Conservation (phyloP, 1,140 invertebrate genomes). For the Zophobas atratus region DNA sequence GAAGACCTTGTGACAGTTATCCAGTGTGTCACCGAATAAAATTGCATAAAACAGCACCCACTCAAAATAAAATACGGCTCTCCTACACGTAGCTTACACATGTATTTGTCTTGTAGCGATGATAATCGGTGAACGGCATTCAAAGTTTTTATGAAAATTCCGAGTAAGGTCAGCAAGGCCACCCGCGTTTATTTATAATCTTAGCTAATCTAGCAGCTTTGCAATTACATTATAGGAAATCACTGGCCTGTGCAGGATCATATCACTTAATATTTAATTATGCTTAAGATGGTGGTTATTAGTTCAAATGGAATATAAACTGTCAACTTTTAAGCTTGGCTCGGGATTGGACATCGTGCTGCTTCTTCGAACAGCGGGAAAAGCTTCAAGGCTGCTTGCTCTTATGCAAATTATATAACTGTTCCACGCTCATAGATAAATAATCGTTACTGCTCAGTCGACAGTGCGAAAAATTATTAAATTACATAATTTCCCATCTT, state of each 20-base stretch:
- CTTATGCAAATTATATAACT: constrained; percentile 40
- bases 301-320: constrained; percentile 18
- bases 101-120: constrained; percentile 47
- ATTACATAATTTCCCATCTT: constrained; percentile 33
- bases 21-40: constrained; percentile 31
- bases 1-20: constrained; percentile 38
- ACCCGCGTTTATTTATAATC: constrained; percentile 56
- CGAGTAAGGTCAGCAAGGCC: constrained; percentile 56
- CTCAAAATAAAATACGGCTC: constrained; percentile 17
- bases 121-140: constrained; percentile 50
- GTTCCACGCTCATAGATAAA: constrained; percentile 32
- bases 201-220: constrained; percentile 26
- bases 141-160: constrained; percentile 52
- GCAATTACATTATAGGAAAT: constrained; percentile 39
- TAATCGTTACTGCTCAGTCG: constrained; percentile 23
- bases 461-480: constrained; percentile 39
- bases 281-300: constrained; percentile 5
- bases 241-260: not conserved
- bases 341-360: constrained; percentile 18
- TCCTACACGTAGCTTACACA: constrained; percentile 44
- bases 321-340: constrained; percentile 4
- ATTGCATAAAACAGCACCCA: constrained; percentile 37
- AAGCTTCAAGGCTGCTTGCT: constrained; percentile 39
- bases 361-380: constrained; percentile 1
- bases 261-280: constrained; percentile 33